Percentiles rank a stretch among this genome's conserved stretches.
These are phyloP conservation scores for Beaufortia kweichowensis DNA, from an alignment of 2,113 vertebrate species.

Conservation along the genomic window DNA sequence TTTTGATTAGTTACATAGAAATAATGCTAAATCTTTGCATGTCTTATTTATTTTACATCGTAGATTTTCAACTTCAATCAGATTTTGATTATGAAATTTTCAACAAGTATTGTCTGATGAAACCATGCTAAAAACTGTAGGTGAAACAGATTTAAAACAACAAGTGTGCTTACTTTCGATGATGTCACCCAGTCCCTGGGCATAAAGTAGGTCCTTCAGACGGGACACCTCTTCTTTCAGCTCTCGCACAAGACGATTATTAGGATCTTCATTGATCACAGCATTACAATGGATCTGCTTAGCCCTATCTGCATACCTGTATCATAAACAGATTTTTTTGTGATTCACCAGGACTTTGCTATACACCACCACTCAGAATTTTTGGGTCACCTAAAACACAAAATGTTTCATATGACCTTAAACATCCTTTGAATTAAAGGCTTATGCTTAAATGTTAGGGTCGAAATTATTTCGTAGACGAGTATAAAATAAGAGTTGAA, in stretches of 20 bases:
- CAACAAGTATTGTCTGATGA: not conserved
- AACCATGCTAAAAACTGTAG: not conserved
- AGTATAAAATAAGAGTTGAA: too few species aligned
- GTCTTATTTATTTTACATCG: too few species aligned
- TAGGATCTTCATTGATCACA: slow-evolving; percentile 95
- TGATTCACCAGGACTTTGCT: not conserved
- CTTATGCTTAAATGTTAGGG: too few species aligned
- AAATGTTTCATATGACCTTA: too few species aligned
- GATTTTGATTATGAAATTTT: too few species aligned
- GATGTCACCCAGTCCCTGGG: slow-evolving; percentile 95
- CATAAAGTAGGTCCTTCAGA: slow-evolving; percentile 86
- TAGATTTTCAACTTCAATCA: too few species aligned
- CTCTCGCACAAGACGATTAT: slow-evolving; percentile 93
- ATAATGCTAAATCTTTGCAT: too few species aligned
- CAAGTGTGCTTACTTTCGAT: slow-evolving; percentile 85
- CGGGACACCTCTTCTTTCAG: slow-evolving; percentile 96
- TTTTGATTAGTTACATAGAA: too few species aligned
- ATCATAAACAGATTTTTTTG: not conserved
- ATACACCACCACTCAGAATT: too few species aligned
- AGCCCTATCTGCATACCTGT: slow-evolving; percentile 93
- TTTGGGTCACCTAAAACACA: too few species aligned
- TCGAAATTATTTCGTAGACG: too few species aligned
- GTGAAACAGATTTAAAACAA: not conserved
- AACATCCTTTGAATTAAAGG: too few species aligned
- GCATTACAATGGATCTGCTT: slow-evolving; percentile 98